Base-by-base conservation (phyloP, 2,113 vertebrate genomes). In the Spea multiplicata region DNA sequence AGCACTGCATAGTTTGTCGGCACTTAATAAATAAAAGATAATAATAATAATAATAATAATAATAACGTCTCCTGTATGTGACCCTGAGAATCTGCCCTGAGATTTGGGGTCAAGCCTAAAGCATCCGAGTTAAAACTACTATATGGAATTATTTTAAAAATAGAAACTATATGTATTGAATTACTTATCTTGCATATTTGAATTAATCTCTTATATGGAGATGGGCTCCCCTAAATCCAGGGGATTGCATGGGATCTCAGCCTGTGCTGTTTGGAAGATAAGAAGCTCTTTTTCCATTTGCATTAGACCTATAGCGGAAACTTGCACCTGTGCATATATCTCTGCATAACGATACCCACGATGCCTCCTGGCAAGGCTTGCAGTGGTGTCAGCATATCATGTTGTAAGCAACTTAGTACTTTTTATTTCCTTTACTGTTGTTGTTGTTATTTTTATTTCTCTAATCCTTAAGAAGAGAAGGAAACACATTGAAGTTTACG, bases 391-490 rank as follows among this genome's bases (percentile, higher is more conserved):
- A 74, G 71, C 52, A 61, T 47, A 78, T 62, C 59, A 55, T 66
- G 64, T 80, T 74, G 64, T 53, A 59, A 17, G 71, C 62, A 73
- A 73, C 62, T 61, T 49, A 66, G 47, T 72, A 72, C 69, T 72
- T 78, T 71, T 71, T 71, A 53, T 71, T 71, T 16, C 16, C 59
- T 72, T 78, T 71, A 78, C 69, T 65, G 49, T 65, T 74, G 46
- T 68, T 69, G 75, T 77, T 77, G 62, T 80, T 79, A 74, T 73
- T 80, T 80, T 80, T 80, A 74, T 68, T 74, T 68, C 65, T 59
- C 52, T 67, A 66, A 80, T 80, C 71, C 71, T 80, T 80, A 80
- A 74, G 71, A 73, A 61, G 45, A 74, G 64, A 68, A 62, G 44
- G 45, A 80, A 80, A 47, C 45, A 73, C 61, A 68, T 80, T 74